Base-by-base conservation (phyloP, 2,797 vertebrate genomes). In the Periparus ater region DNA sequence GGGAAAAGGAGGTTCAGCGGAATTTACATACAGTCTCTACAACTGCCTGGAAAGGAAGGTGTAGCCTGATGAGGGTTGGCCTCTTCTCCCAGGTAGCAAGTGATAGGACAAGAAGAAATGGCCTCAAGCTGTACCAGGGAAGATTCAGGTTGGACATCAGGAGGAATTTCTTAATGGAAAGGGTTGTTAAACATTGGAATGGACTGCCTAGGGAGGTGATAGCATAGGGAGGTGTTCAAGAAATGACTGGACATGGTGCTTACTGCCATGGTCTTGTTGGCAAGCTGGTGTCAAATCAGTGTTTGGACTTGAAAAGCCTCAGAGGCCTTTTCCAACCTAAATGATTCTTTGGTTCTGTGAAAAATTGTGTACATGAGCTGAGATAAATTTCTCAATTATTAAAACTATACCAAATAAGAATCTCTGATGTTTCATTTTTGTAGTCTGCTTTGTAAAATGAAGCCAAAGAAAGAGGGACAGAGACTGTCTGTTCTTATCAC, bases 301-400 rank as follows among this genome's bases (percentile, higher is more conserved):
- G 21, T 50, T 84, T 65, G 30, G 30, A 27, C 21, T 84, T 40
- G 8, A 51, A 40, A 29, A 65, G 32, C 19, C n/a, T 84, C 36
- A 40, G 26, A 84, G 58, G 22, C 27, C 51, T 65, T 83, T 68
- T 71, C n/a, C 25, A 71, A 47, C 18, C 15, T 40, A 27, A 53
- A 30, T 53, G 58, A 20, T 66, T 77, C 15, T 42, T 63, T 47
- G 16, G 11, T 58, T 79, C 51, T 72, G 36, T 87, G 51, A 53
- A 83, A 94, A 95, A 86, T 32, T 74, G 57, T 93, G 62, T 93
- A 51, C 16, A 48, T 95, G 92, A 91, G 55, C 45, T 32, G 10
- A 73, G 85, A 87, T 80, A 16, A 2, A 9, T 82, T 83, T 95
- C 71, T 91, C 76, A 61, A 4, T 91, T 95, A 79, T 83, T 88